Percentiles rank a stretch among this genome's conserved stretches.
These are phyloP conservation scores for Puffinus mauretanicus DNA, from an alignment of 2,113 vertebrate genomes.

Conservation along the genomic window DNA sequence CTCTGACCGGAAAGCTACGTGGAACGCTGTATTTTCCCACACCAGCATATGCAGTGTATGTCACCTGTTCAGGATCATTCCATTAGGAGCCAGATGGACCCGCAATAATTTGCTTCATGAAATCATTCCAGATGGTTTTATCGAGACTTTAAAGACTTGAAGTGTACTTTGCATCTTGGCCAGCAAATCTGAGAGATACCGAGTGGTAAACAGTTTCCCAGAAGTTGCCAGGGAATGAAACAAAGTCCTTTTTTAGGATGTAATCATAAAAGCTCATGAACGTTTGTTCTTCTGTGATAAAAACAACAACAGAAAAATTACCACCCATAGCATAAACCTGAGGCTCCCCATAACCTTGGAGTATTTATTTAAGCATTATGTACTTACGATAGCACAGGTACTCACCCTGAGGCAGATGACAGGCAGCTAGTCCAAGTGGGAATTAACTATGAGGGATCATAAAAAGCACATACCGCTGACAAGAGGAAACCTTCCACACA, in stretches of 20 bases:
- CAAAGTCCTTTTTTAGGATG: constrained; percentile 13
- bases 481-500: background rate
- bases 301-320: background rate
- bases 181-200: background rate
- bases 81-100: background rate
- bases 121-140: background rate
- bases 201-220: background rate
- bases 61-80: background rate
- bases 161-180: constrained; percentile 46
- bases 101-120: background rate
- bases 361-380: background rate
- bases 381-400: background rate
- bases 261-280: background rate
- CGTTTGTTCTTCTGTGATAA: background rate
- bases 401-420: background rate
- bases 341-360: background rate
- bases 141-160: background rate
- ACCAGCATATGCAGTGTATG: fast-evolving
- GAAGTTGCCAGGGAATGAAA: constrained; percentile 10
- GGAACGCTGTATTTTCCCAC: background rate
- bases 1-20: background rate
- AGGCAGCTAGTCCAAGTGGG: background rate
- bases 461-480: background rate
- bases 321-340: background rate
- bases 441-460: background rate